phyloP scores from a whole-genome alignment of 2,888 invertebrate genomes.

The Phyllotreta striolata region DNA sequence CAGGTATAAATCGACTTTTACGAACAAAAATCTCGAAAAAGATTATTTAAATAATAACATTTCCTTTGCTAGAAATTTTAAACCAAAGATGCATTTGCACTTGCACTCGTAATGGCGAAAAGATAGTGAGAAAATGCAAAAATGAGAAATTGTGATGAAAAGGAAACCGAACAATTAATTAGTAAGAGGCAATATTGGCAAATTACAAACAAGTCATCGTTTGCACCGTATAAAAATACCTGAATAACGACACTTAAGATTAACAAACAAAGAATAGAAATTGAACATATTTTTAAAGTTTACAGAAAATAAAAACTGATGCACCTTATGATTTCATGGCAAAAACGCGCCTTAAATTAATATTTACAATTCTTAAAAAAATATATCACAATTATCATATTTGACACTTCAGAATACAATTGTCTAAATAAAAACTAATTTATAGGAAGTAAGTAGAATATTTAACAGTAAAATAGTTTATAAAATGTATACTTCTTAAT shows the following conservation, averaged over 20 bases:
- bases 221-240: no score
- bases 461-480: slow-evolving; percentile 50
- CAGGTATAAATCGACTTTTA: slow-evolving; percentile 44
- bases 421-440: slow-evolving; percentile 39
- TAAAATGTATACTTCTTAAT: slow-evolving; percentile 54
- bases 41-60: slow-evolving; percentile 38
- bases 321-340: slow-evolving; percentile 33
- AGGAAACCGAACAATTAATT: no score
- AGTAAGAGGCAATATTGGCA: no score
- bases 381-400: slow-evolving; percentile 58
- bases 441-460: slow-evolving; percentile 39
- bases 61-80: slow-evolving; percentile 22
- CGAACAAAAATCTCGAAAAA: slow-evolving; percentile 41
- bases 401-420: slow-evolving; percentile 57
- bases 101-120: no score
- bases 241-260: no score
- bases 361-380: slow-evolving; percentile 44
- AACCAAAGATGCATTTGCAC: slow-evolving; percentile 19
- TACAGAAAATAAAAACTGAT: background rate
- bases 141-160: no score
- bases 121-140: no score
- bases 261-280: slow-evolving; percentile 24
- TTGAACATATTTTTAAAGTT: slow-evolving; percentile 13
- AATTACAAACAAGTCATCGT: no score
- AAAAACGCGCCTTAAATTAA: slow-evolving; percentile 29